Percentiles rank a stretch among this genome's conserved stretches.
These are phyloP conservation scores for Brienomyrus brachyistius DNA, from an alignment of 2,113 vertebrate species.

Conservation along the genomic window DNA sequence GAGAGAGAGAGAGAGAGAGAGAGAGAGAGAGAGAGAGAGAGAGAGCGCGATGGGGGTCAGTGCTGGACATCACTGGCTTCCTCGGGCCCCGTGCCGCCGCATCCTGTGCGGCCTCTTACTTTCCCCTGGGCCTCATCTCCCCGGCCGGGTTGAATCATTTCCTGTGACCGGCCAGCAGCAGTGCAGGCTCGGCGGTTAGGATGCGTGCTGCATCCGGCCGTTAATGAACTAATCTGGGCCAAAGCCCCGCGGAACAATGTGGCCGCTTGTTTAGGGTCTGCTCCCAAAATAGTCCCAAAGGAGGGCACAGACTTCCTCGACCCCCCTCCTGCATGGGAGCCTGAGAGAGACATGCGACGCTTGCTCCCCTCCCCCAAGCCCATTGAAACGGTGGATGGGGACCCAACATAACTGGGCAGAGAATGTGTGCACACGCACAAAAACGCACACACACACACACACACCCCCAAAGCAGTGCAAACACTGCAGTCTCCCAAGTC, in stretches of 20 bases:
- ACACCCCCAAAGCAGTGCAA: background rate
- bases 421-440: conserved; percentile 23
- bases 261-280: background rate
- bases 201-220: conserved; percentile 13
- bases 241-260: conserved; percentile 16
- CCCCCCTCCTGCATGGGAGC: background rate
- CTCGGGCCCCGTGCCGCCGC: background rate
- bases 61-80: too few relatives aligned
- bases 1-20: background rate
- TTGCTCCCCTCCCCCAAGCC: background rate
- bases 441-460: too few relatives aligned
- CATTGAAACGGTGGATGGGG: background rate
- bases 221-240: conserved; percentile 10
- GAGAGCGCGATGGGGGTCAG: background rate
- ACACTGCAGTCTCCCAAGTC: background rate
- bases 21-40: background rate
- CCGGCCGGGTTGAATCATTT: conserved; percentile 4
- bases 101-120: conserved; percentile 12
- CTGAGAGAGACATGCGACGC: background rate
- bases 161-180: background rate
- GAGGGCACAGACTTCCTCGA: background rate
- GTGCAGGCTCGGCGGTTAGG: background rate
- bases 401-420: background rate
- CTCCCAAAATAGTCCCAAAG: background rate
- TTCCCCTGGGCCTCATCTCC: background rate